phyloP scores from a whole-genome alignment of 2,797 vertebrate genomes.

The Columba guinea region DNA sequence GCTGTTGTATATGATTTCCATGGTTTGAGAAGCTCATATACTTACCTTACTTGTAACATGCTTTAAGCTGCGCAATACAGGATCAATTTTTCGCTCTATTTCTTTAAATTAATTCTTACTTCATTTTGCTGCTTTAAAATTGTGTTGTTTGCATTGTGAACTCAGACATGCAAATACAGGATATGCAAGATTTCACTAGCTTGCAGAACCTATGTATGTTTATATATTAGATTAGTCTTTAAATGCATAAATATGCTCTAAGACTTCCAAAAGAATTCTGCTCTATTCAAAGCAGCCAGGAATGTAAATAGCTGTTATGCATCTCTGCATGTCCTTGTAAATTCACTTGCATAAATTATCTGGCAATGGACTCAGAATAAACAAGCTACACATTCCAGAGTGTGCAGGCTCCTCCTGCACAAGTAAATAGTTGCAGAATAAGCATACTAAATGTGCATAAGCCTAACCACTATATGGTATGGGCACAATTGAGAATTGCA shows the following conservation, averaged over 20 bases:
- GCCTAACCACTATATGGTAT: neutral
- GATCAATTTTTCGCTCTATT: neutral
- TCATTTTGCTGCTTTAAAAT: neutral
- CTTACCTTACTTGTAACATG: neutral
- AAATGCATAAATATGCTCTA: neutral
- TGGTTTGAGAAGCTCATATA: neutral
- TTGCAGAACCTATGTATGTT: neutral
- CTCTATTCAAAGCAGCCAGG: neutral
- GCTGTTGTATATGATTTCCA: neutral
- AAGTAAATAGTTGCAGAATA: neutral
- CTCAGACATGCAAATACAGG: neutral
- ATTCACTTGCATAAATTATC: slow-evolving; percentile 7
- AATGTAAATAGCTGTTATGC: neutral
- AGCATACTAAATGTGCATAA: neutral
- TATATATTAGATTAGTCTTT: slow-evolving; percentile 1
- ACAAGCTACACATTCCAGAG: neutral
- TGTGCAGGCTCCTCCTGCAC: neutral
- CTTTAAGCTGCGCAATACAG: neutral
- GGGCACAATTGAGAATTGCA: neutral
- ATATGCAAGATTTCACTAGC: neutral
- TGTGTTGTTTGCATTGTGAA: neutral
- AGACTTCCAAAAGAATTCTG: neutral
- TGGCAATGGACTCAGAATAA: neutral
- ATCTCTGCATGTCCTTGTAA: neutral
- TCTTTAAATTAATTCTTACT: neutral